A percentile compares a stretch with the other conserved stretches of the same genome.
Conservation (phyloP, 1,140 invertebrate species). For the Zaprionus inermis region DNA sequence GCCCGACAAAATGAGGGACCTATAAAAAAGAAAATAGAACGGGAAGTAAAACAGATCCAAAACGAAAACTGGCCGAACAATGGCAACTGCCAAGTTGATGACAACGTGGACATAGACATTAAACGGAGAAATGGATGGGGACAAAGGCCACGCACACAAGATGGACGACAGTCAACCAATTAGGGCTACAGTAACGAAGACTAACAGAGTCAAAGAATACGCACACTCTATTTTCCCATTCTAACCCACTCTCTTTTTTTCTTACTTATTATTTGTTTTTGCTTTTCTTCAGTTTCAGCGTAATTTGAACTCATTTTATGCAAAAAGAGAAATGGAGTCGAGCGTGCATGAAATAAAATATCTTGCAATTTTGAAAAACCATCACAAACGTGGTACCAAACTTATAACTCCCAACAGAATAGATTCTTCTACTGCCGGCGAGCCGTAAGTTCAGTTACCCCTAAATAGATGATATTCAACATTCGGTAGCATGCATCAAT, state of each 20-base stretch:
- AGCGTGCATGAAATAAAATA: no score
- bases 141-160: constrained; percentile 27
- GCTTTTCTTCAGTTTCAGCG: constrained; percentile 44
- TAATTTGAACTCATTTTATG: constrained; percentile 57
- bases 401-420: no score
- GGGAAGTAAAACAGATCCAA: constrained; percentile 14
- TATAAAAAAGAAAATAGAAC: constrained; percentile 25
- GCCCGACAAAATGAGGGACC: constrained; percentile 18
- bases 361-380: no score
- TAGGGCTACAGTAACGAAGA: constrained; percentile 53
- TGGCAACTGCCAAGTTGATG: constrained; percentile 33
- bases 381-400: no score
- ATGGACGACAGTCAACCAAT: constrained; percentile 47
- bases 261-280: constrained; percentile 1
- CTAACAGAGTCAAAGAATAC: constrained; percentile 42
- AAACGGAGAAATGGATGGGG: constrained; percentile 13
- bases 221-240: background rate
- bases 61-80: constrained; percentile 32
- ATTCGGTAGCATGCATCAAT: no score
- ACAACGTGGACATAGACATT: constrained; percentile 20
- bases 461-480: no score
- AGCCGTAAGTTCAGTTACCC: no score
- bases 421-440: no score
- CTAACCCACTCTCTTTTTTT: background rate
- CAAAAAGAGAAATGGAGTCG: background rate